These are phyloP conservation scores for Hyperoodon ampullatus DNA, from an alignment of 2,113 vertebrate species.

Conservation along the genomic window DNA sequence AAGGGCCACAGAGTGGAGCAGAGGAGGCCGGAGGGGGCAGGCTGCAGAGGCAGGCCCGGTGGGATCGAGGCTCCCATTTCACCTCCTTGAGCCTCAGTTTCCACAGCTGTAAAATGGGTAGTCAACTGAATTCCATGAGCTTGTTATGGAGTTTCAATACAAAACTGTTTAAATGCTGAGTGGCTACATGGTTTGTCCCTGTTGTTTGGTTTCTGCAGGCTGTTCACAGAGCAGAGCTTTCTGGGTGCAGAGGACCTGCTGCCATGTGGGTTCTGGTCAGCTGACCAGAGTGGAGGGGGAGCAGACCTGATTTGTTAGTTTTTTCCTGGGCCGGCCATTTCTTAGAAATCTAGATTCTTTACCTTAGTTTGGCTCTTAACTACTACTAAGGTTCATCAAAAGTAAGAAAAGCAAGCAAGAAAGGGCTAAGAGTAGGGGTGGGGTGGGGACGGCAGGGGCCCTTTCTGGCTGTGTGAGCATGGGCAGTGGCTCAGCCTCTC, in stretches of 20 bases:
- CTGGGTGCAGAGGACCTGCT: not conserved
- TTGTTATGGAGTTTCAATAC: not conserved
- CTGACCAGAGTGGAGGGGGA: not conserved
- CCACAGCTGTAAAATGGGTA: not conserved
- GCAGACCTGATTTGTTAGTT: too few species aligned
- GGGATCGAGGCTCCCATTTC: not conserved
- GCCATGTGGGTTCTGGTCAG: accelerated
- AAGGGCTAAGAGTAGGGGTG: not conserved
- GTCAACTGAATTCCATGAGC: not conserved
- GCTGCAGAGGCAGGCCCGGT: not conserved
- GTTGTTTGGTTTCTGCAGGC: not conserved
- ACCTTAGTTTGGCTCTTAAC: not conserved
- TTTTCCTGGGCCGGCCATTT: not conserved
- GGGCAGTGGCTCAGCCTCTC: not conserved
- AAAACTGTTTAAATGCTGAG: too few species aligned
- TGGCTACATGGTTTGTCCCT: too few species aligned
- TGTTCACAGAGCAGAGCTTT: not conserved
- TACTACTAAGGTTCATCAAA: not conserved
- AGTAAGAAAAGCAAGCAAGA: not conserved
- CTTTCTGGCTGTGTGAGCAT: not conserved
- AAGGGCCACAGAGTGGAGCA: not conserved
- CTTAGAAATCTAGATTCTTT: not conserved
- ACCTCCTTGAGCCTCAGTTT: not conserved
- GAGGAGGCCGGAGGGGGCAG: not conserved
- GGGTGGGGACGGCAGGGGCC: not conserved